Base-by-base conservation (phyloP, 2,797 vertebrate species). In the Threskiornis aethiopicus region DNA sequence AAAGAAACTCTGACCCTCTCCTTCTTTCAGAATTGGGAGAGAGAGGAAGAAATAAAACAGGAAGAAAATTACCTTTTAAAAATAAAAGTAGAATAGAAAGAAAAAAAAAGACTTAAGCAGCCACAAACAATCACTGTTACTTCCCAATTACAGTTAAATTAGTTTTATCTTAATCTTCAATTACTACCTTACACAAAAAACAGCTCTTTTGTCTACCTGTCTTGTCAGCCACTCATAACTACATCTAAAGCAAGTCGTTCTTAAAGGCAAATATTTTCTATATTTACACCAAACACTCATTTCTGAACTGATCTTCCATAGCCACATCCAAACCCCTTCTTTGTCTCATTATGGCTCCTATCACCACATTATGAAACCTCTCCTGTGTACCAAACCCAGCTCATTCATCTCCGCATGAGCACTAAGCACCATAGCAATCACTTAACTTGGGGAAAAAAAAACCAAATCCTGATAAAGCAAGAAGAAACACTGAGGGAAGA, bases 361-460 rank as follows among this genome's bases (percentile, higher is more conserved):
- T 2, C 13, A 59, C 7, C 3, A 9, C 33, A 11, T 10, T 55
- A 37, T 6, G 17, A 87, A 75, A 69, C 5, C 13, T 69, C 14
- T 54, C 19, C 8, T 5, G 3, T 3, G 4, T 25, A 33, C 26
- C 46, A 65, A 65, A 54, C 6, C 25, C 10, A 71, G 39, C 12
- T 66, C 33, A 62, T 18, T 13, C 33, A 41, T 16, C 29, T 41
- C 44, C 26, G n/a, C 35, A 18, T 0, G 0, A 57, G 9, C 6
- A 25, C n/a, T 25, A 9, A 46, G 20, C 11, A 51, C 26, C 18
- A 5, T 0, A 69, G 13, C 16, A 73, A 1, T 3, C 28, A 20
- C 26, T 54, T 35, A n/a, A 57, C 12, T 22, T 13, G 5, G 33
- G 22, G 7, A 22, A 18, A 3, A 39, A 33, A 35, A 33, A 61